Base-by-base conservation (phyloP, 1,140 invertebrate species). In the Eueides isabella region DNA sequence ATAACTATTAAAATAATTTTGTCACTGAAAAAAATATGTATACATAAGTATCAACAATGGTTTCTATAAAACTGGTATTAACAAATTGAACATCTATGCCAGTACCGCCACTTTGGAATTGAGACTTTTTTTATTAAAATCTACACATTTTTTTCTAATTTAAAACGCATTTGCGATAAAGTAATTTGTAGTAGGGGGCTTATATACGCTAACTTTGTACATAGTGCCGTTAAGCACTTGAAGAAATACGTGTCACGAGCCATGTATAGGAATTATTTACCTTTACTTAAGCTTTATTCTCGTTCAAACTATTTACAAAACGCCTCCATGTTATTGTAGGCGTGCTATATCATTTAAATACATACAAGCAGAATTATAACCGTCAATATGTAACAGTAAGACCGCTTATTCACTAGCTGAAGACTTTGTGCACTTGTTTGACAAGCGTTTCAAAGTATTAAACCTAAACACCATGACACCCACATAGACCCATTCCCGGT, bases 401-500 rank as follows among this genome's bases (percentile, higher is more conserved):
- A 71, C 67, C 74, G 73, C 74, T 76, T 76, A 72, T n/a, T 67
- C 7, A 28, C 48, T 76, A 71, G 41, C 26, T 67, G 68, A 71
- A 67, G 71, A 92, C 85, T 83, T 85, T 89, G 85, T 87, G 85
- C 86, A 77, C 90, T 90, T 91, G 90, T 92, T 83, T 89, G 78
- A 92, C 90, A 91, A 92, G 89, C 89, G 84, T 83, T 81, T 76
- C 84, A 90, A 87, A 88, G 86, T 85, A 44, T 71, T 70, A 66
- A 31, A 65, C 73, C 67, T 74, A 73, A 76, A 68, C 55, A 71
- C 55, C 74, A 72, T 64, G 38, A 68, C 28, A 75, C 48, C 64
- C 73, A 61, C 65, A 72, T 72, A 64, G 71, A 76, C 78, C 55
- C 64, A 75, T 74, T 67, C 38, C 44, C 61, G 66, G 61, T 63